Evolutionary conservation across 1,140 invertebrate species (phyloP), one percentile per base, ranked within the genome.

Genomic region (Hesperophylax magnus): DNA sequence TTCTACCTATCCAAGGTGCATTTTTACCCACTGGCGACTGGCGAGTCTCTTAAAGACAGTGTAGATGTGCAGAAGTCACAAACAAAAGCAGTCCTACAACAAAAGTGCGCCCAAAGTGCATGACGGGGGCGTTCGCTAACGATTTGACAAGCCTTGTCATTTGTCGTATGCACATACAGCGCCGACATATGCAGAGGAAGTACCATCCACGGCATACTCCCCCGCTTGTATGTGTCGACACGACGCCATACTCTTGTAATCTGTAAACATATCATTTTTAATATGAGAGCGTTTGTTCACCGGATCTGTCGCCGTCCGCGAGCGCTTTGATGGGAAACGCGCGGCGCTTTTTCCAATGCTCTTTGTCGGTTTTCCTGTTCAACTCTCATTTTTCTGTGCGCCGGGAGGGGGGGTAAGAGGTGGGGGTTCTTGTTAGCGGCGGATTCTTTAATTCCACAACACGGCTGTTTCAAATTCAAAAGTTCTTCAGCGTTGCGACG

Each of bases 261-360:
- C 61, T 65, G 61, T 65, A 65, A 65, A 65, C 61, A 65, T 22
- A 65, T 31, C 24, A 65, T 65, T 65, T 65, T 65, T 65, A 65
- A 65, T 65, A 65, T 65, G 20, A 18, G 20, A 24, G 61, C 61
- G 24, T 65, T 65, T 65, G 61, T 65, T 65, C 24, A 11, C 61
- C 61, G 61, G 61, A 31, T 22, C 61, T 27, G 61, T 65, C 18
- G 18, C 61, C 15, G 61, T 9, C 24, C 20, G 61, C 61, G 61
- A 20, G 61, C 20, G 61, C 61, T 65, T 24, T 22, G 56, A 22
- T 22, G 56, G 56, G 20, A 58, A 58, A 22, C n/a, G 56, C n/a
- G 56, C 20, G n/a, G 39, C 39, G 39, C 39, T 47, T 47, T 47
- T 47, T 47, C 39, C 39, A 47, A 47, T 47, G n/a, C 20, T 58